Evolutionary conservation across 2,888 invertebrate species (phyloP).

Genomic region (Apodemia hepburni): DNA sequence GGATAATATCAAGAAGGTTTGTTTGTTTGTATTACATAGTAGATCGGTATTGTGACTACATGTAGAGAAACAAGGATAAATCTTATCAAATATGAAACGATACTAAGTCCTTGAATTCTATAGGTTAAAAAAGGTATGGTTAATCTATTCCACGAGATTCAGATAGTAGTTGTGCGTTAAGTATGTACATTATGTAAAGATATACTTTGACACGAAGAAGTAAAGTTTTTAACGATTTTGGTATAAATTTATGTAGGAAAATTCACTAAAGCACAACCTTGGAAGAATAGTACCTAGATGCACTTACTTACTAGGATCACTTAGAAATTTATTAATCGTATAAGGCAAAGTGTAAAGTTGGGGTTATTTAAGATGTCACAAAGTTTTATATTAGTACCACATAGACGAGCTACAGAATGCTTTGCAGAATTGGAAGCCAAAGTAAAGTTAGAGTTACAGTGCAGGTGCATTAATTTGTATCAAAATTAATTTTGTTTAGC

Average conservation of each 20-base stretch:
- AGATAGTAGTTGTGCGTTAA: constrained; percentile 59
- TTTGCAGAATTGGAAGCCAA: constrained; percentile 10
- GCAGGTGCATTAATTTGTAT: constrained; percentile 5
- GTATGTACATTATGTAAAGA: constrained; percentile 56
- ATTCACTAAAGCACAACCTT: constrained; percentile 79
- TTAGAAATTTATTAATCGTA: constrained; percentile 66
- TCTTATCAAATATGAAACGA: not conserved
- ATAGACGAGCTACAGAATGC: constrained; percentile 20
- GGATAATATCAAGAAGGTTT: not conserved
- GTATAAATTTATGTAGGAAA: constrained; percentile 51
- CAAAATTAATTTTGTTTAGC: not conserved
- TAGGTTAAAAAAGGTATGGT: not conserved
- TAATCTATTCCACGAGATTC: not conserved
- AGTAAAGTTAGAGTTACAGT: constrained; percentile 3
- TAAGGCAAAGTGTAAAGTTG: constrained; percentile 77
- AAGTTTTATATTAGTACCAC: constrained; percentile 27
- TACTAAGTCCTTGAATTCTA: not conserved
- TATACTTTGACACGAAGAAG: constrained; percentile 42
- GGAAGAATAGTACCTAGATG: constrained; percentile 78
- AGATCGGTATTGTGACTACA: not conserved
- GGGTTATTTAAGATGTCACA: constrained; percentile 59
- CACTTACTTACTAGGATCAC: constrained; percentile 70
- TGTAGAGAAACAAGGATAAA: not conserved
- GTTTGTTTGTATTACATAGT: not conserved
- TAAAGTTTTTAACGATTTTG: constrained; percentile 35